These are phyloP conservation scores for Cossypha dichroa DNA, from an alignment of 2,797 vertebrate genomes.

Conservation along the genomic window DNA sequence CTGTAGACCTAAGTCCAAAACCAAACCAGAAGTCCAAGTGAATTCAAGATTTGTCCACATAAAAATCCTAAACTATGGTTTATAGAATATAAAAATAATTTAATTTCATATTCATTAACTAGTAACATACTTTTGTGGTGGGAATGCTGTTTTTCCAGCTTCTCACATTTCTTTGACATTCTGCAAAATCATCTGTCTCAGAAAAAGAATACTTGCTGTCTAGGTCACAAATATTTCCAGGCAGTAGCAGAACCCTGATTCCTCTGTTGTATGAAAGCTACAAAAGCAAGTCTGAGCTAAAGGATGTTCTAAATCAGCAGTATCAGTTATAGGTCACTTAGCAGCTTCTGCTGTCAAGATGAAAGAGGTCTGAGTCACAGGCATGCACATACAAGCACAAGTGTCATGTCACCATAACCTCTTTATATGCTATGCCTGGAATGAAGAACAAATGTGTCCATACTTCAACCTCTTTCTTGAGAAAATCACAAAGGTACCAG, in stretches of 20 bases:
- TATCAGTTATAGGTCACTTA: conserved; percentile 33
- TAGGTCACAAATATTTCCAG: background rate
- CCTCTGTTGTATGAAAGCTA: background rate
- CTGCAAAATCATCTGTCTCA: background rate
- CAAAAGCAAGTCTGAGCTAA: background rate
- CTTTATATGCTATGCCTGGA: background rate
- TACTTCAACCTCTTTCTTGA: background rate
- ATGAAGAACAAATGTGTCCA: background rate
- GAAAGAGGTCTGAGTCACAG: background rate
- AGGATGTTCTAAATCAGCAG: conserved; percentile 9
- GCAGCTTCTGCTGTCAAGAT: conserved; percentile 21
- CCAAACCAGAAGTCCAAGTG: background rate
- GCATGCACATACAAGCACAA: background rate
- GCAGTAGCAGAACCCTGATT: background rate
- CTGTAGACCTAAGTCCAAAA: background rate
- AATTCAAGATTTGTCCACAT: background rate
- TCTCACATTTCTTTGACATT: background rate
- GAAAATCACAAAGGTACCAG: background rate
- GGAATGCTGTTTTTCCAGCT: background rate
- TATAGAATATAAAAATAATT: background rate
- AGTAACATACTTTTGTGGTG: background rate
- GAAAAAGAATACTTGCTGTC: background rate
- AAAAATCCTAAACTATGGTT: background rate
- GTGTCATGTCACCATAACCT: background rate
- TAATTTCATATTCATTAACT: background rate